Evolutionary conservation across 2,113 vertebrate genomes (phyloP).

Genomic region (Albula glossodonta): DNA sequence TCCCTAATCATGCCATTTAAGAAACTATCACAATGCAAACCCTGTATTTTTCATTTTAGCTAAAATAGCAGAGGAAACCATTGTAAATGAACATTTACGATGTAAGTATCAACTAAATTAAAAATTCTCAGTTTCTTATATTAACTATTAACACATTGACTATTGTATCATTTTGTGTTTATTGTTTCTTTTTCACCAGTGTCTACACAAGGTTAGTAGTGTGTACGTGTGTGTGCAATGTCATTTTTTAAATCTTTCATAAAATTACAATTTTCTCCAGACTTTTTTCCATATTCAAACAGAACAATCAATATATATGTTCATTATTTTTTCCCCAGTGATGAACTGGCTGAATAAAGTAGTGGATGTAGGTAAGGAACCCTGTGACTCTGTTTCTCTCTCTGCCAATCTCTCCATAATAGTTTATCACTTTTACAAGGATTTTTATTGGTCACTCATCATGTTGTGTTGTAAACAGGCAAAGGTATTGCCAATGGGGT

Average conservation of each 20-base stretch:
- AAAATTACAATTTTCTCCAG: neutral
- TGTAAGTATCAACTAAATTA: constrained; percentile 20
- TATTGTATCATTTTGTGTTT: constrained; percentile 21
- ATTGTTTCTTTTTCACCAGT: constrained; percentile 23
- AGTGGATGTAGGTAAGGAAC: constrained; percentile 42
- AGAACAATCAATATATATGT: neutral
- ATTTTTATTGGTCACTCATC: constrained; percentile 2
- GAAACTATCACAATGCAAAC: neutral
- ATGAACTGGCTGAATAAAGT: constrained; percentile 47
- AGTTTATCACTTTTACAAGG: constrained; percentile 52
- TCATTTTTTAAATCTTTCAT: neutral
- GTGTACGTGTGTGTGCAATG: neutral
- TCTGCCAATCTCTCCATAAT: constrained; percentile 39
- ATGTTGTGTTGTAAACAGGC: constrained; percentile 18
- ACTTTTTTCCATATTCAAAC: neutral
- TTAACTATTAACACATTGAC: neutral
- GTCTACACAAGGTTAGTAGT: constrained; percentile 37
- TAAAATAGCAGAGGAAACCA: constrained; percentile 26
- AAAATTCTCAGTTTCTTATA: neutral
- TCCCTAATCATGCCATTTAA: neutral
- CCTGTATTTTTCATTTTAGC: constrained; percentile 20
- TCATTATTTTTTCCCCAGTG: constrained; percentile 29
- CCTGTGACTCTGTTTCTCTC: neutral
- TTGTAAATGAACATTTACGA: constrained; percentile 26
- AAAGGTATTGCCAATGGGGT: constrained; percentile 43